Conservation (phyloP, 2,888 invertebrate genomes). For the Platerodrilus igneus region DNA sequence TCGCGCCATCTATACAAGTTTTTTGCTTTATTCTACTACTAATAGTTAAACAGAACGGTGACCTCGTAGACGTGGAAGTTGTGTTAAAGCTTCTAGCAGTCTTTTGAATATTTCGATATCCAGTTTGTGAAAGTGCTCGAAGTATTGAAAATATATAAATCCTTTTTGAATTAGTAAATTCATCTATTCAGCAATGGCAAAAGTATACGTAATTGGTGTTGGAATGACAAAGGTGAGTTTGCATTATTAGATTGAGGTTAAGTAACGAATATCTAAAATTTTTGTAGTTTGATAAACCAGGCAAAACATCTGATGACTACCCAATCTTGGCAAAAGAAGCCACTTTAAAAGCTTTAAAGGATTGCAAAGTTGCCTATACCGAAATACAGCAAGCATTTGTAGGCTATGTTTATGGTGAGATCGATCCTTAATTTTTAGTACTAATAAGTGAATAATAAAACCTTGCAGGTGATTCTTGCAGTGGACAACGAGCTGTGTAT, state of each 20-base stretch:
- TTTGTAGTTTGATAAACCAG: constrained; percentile 87
- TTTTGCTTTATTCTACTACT: too few species aligned
- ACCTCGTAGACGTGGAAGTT: too few species aligned
- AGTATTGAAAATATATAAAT: too few species aligned
- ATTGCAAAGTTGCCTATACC: constrained; percentile 71
- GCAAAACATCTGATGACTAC: constrained; percentile 77
- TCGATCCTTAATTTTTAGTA: constrained; percentile 6
- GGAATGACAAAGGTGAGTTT: constrained; percentile 89
- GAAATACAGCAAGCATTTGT: constrained; percentile 86
- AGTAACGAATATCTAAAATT: too few species aligned
- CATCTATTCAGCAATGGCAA: too few species aligned
- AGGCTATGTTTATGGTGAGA: constrained; percentile 82
- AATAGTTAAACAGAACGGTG: too few species aligned
- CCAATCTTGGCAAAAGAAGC: constrained; percentile 95
- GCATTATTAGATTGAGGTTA: not conserved
- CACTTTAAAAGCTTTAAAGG: constrained; percentile 78
- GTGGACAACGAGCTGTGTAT: constrained; percentile 92
- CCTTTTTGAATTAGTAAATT: too few species aligned
- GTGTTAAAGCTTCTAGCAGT: too few species aligned
- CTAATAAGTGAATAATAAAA: constrained; percentile 6
- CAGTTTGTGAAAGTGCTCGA: too few species aligned
- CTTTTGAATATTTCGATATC: too few species aligned
- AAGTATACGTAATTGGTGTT: constrained; percentile 88
- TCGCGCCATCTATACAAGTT: too few species aligned
- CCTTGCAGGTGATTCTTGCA: constrained; percentile 77